phyloP scores from a whole-genome alignment of 2,113 vertebrate genomes.

The Ptyas mucosa region DNA sequence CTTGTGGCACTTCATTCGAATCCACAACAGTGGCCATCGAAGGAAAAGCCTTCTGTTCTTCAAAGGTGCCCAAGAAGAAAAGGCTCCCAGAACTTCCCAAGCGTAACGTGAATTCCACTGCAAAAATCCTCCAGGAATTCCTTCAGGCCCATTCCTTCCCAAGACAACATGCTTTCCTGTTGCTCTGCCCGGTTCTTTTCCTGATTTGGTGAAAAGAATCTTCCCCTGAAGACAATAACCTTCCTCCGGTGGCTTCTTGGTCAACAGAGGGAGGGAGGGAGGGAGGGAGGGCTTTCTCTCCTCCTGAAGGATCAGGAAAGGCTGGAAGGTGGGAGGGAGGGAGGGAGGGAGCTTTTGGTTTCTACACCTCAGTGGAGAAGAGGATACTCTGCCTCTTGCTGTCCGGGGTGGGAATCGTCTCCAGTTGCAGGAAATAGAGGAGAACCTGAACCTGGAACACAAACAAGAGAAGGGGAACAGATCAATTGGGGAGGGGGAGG shows the following conservation, averaged over 20 bases:
- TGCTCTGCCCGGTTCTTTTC: conserved; percentile 14
- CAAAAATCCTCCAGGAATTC: conserved; percentile 43
- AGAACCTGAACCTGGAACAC: conserved; percentile 89
- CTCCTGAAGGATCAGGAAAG: too few relatives aligned
- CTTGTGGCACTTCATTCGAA: conserved; percentile 52
- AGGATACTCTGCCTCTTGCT: conserved; percentile 97
- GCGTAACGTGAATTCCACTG: conserved; percentile 58
- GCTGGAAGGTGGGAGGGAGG: conserved; percentile 29
- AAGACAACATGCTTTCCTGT: conserved; percentile 44
- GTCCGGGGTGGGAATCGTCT: conserved; percentile 94
- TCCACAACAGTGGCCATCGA: conserved; percentile 61
- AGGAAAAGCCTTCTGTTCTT: conserved; percentile 51
- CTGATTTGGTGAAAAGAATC: conserved; percentile 25
- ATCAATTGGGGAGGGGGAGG: not conserved
- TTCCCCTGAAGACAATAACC: not conserved
- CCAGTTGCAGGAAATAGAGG: conserved; percentile 95
- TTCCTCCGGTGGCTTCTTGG: conserved; percentile 29
- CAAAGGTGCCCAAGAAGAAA: conserved; percentile 57
- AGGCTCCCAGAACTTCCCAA: conserved; percentile 45
- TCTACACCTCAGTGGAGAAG: conserved; percentile 96
- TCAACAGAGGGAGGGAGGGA: conserved; percentile 22
- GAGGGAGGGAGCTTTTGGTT: not conserved
- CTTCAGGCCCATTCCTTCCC: conserved; percentile 55
- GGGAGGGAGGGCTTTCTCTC: not conserved
- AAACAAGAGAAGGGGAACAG: not conserved